A percentile compares a stretch with the other conserved stretches of the same genome.
These are phyloP conservation scores for Paraplagusia blochii DNA, from an alignment of 2,113 vertebrate genomes.

Conservation along the genomic window DNA sequence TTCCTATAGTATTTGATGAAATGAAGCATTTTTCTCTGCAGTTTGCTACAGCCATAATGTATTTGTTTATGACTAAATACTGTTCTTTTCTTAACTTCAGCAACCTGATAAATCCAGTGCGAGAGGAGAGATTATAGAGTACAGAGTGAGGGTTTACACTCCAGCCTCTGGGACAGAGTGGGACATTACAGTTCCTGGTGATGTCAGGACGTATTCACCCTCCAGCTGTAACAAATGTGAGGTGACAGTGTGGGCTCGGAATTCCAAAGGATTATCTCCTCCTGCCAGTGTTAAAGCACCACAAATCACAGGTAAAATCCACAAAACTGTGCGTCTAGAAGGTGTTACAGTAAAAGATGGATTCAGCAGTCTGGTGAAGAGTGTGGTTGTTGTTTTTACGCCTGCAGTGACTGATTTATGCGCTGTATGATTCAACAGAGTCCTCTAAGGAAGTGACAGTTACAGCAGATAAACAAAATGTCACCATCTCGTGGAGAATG, in stretches of 20 bases:
- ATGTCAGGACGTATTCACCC: background rate
- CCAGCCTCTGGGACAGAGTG: background rate
- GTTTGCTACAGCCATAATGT: no score
- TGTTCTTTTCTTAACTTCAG: constrained; percentile 51
- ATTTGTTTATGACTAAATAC: no score
- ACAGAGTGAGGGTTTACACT: constrained; percentile 46
- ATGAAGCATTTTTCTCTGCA: background rate
- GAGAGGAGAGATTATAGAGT: constrained; percentile 64
- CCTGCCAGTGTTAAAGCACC: constrained; percentile 45
- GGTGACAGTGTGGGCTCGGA: constrained; percentile 62
- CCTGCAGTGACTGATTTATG: no score
- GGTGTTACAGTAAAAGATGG: background rate
- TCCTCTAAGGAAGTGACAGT: constrained; percentile 12
- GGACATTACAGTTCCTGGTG: background rate
- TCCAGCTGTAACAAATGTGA: constrained; percentile 47
- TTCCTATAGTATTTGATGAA: no score
- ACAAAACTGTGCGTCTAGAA: background rate
- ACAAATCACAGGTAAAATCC: constrained; percentile 46
- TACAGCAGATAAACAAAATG: constrained; percentile 16
- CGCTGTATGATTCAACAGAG: constrained; percentile 10
- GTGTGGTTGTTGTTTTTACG: no score
- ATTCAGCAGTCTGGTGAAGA: background rate
- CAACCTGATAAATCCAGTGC: constrained; percentile 40
- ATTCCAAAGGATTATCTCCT: constrained; percentile 72
- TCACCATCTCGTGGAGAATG: constrained; percentile 71